These are phyloP conservation scores for Xestia rhomboidea DNA, from an alignment of 2,888 invertebrate species.

Conservation along the genomic window DNA sequence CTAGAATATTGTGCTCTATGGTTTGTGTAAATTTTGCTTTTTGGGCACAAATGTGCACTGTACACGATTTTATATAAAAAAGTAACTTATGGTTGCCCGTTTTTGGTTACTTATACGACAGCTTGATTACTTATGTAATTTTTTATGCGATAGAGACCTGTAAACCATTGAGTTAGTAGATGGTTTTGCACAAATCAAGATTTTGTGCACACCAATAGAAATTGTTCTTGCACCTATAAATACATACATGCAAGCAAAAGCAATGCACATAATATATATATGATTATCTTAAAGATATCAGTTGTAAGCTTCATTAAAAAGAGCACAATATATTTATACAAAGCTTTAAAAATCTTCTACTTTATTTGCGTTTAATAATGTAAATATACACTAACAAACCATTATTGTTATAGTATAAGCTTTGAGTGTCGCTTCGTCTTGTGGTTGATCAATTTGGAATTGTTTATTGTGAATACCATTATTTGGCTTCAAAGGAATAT, in stretches of 20 bases:
- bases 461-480: slow-evolving; percentile 80
- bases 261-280: slow-evolving; percentile 27
- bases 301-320: slow-evolving; percentile 42
- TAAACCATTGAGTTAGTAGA: neutral
- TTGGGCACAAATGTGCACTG: neutral
- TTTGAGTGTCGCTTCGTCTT: slow-evolving; percentile 86
- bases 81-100: neutral
- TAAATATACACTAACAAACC: slow-evolving; percentile 90
- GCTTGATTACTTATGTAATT: neutral
- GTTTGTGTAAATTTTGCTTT: neutral
- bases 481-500: slow-evolving; percentile 82
- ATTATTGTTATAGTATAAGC: slow-evolving; percentile 80
- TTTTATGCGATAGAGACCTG: neutral
- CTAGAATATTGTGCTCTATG: slow-evolving; percentile 67
- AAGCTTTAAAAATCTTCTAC: slow-evolving; percentile 68
- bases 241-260: slow-evolving; percentile 19
- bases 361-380: slow-evolving; percentile 74
- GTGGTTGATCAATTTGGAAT: slow-evolving; percentile 90
- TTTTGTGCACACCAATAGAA: neutral
- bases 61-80: neutral
- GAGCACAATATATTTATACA: slow-evolving; percentile 61
- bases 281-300: slow-evolving; percentile 17
- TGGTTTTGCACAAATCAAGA: neutral
- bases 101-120: neutral
- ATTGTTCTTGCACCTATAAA: slow-evolving; percentile 32